phyloP scores from a whole-genome alignment of 2,888 invertebrate genomes.

The Adela reaumurella region DNA sequence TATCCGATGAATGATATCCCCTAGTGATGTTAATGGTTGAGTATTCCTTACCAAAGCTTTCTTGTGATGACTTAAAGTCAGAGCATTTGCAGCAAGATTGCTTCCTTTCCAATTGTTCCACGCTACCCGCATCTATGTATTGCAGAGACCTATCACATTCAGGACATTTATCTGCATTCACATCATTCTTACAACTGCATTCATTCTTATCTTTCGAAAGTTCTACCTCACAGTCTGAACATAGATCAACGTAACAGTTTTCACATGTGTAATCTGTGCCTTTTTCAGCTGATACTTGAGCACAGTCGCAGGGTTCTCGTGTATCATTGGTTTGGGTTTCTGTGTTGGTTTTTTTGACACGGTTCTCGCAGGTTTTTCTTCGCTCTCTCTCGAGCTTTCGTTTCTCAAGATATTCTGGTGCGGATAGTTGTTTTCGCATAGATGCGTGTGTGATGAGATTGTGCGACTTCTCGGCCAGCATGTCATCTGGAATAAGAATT shows the following conservation, averaged over 20 bases:
- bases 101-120: conserved; percentile 37
- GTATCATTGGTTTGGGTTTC: conserved; percentile 30
- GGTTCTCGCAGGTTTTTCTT: conserved; percentile 59
- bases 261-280: conserved; percentile 45
- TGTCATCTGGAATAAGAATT: conserved; percentile 59
- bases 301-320: conserved; percentile 33
- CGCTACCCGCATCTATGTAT: conserved; percentile 40
- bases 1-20: conserved; percentile 46
- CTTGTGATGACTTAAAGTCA: conserved; percentile 47
- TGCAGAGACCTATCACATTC: conserved; percentile 43
- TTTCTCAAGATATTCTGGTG: conserved; percentile 87
- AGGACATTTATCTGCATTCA: conserved; percentile 31
- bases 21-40: conserved; percentile 34
- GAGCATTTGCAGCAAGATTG: conserved; percentile 34
- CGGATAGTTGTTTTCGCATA: conserved; percentile 73
- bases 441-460: conserved; percentile 52
- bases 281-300: conserved; percentile 36
- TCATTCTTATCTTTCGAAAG: conserved; percentile 25
- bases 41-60: conserved; percentile 42
- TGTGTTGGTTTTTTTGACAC: conserved; percentile 57
- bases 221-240: conserved; percentile 44
- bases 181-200: conserved; percentile 27
- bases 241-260: conserved; percentile 38
- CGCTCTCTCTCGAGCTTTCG: conserved; percentile 71
- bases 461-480: conserved; percentile 58